A percentile compares a stretch with the other conserved stretches of the same genome.
phyloP scores from a whole-genome alignment of 1,140 invertebrate genomes.

The Habropoda laboriosa region DNA sequence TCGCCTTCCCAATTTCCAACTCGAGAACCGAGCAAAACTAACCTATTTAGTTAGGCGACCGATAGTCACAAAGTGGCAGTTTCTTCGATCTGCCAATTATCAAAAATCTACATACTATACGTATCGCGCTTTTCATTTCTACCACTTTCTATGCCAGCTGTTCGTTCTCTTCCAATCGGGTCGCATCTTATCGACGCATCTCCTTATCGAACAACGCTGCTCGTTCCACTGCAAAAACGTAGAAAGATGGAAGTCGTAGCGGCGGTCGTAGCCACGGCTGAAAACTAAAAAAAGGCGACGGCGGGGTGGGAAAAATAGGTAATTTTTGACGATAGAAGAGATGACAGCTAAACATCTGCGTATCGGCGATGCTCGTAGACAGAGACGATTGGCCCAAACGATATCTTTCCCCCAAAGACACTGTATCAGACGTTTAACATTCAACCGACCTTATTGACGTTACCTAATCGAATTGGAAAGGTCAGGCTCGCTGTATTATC shows the following conservation, averaged over 20 bases:
- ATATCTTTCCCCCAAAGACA: slow-evolving; percentile 27
- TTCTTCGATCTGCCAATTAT: too few relatives aligned
- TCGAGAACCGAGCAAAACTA: background rate
- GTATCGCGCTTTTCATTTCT: too few relatives aligned
- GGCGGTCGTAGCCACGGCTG: too few relatives aligned
- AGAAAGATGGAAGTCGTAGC: too few relatives aligned
- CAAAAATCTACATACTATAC: too few relatives aligned
- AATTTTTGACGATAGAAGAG: background rate
- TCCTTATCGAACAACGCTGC: background rate
- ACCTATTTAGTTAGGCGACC: too few relatives aligned
- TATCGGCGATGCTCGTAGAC: slow-evolving; percentile 18
- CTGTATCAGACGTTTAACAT: slow-evolving; percentile 69
- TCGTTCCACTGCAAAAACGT: too few relatives aligned
- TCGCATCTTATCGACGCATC: background rate
- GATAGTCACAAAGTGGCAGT: too few relatives aligned
- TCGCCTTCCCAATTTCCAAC: background rate
- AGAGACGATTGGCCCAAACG: background rate
- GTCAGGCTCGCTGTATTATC: slow-evolving; percentile 71
- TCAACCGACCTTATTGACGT: slow-evolving; percentile 73
- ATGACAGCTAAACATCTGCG: background rate
- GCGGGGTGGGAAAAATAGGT: too few relatives aligned
- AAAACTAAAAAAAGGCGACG: too few relatives aligned
- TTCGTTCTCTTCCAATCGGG: too few relatives aligned
- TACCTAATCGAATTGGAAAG: slow-evolving; percentile 75
- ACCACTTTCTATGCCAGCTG: too few relatives aligned